A percentile compares a stretch with the other conserved stretches of the same genome.
These are phyloP conservation scores for Crematogaster levior DNA, from an alignment of 2,888 invertebrate genomes.

Conservation along the genomic window DNA sequence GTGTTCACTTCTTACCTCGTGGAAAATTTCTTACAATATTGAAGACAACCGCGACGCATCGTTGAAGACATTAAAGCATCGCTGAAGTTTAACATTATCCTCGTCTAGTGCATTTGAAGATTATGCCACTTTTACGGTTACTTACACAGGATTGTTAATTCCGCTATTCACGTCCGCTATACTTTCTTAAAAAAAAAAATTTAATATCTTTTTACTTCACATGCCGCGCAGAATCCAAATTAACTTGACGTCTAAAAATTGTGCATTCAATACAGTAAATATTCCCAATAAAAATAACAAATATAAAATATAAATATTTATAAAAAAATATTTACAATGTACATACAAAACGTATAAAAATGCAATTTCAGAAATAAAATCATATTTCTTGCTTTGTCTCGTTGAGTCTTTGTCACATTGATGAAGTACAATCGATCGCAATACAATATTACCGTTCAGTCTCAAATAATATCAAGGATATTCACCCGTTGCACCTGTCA, in stretches of 20 bases:
- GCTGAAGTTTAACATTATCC: not conserved
- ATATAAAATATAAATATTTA: not conserved
- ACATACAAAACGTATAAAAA: not conserved
- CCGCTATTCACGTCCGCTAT: too few species aligned
- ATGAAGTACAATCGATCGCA: not conserved
- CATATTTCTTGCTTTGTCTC: too few species aligned
- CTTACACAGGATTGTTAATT: not conserved
- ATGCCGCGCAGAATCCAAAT: not conserved
- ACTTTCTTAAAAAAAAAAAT: not conserved
- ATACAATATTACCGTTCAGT: not conserved
- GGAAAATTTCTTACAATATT: conserved; percentile 21
- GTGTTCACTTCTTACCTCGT: not conserved
- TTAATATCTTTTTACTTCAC: not conserved
- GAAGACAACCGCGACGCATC: not conserved
- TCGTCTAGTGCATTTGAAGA: not conserved
- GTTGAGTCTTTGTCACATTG: not conserved
- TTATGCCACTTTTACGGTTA: not conserved
- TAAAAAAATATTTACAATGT: not conserved
- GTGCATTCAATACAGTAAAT: not conserved
- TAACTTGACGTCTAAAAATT: not conserved
- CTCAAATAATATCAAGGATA: not conserved
- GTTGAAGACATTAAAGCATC: conserved; percentile 21
- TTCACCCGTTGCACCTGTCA: not conserved
- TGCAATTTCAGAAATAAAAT: too few species aligned
- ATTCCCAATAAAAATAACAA: not conserved